Conservation (phyloP, 2,113 vertebrate species). For the Xiphorhynchus elegans region DNA sequence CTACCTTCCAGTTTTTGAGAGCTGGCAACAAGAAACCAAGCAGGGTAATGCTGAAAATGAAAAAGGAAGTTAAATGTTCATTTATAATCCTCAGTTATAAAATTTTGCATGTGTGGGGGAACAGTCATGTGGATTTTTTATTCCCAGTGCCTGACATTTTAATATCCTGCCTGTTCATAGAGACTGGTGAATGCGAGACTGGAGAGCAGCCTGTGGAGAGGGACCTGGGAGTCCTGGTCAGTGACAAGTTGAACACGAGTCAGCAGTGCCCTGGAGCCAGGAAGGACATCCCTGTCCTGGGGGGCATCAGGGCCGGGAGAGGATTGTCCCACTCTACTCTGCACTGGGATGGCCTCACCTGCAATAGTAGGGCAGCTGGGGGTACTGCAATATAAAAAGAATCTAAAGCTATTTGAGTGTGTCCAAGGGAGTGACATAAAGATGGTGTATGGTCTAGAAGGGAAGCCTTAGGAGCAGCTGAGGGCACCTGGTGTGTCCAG, state of each 20-base stretch:
- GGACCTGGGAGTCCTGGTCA: neutral
- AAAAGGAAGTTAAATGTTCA: neutral
- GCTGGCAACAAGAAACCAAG: neutral
- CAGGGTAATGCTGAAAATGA: neutral
- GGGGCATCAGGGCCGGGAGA: neutral
- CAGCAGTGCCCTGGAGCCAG: neutral
- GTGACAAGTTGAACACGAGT: too few relatives aligned
- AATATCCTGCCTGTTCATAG: neutral
- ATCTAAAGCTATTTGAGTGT: neutral
- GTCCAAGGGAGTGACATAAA: neutral
- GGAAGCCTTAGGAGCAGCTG: neutral
- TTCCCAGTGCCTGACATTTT: neutral
- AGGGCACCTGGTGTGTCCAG: neutral
- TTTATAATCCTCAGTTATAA: neutral
- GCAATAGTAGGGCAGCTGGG: neutral
- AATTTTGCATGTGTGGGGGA: neutral
- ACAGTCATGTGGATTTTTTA: fast-evolving
- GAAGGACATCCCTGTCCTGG: neutral
- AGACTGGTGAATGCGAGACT: neutral
- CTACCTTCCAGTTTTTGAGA: neutral
- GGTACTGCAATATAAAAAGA: neutral
- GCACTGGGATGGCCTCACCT: neutral
- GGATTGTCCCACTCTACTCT: neutral
- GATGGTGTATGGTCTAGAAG: neutral
- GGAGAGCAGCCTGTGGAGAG: neutral